Percentiles rank a stretch among this genome's conserved stretches.
Conservation (phyloP, 2,888 invertebrate species). For the Cephus runcator region DNA sequence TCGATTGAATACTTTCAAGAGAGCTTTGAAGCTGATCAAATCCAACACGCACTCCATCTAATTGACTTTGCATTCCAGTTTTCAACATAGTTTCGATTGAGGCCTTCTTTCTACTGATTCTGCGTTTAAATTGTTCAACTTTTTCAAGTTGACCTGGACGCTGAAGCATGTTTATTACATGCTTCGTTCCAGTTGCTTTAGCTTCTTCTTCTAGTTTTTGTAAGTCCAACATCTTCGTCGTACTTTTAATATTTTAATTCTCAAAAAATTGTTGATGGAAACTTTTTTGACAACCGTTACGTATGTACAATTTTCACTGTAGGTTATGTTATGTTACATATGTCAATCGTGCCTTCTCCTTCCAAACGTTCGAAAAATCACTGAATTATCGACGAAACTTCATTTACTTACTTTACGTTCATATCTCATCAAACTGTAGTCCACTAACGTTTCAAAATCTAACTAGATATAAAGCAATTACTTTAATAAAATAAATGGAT, state of each 20-base stretch:
- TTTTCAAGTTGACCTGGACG: constrained; percentile 96
- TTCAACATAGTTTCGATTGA: constrained; percentile 95
- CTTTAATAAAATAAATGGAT: too few relatives aligned
- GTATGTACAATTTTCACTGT: neutral
- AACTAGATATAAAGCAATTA: too few relatives aligned
- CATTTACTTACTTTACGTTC: too few relatives aligned
- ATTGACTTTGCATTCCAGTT: constrained; percentile 98
- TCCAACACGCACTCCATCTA: constrained; percentile 96
- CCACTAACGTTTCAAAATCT: too few relatives aligned
- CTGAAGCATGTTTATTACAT: constrained; percentile 92
- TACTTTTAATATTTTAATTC: neutral
- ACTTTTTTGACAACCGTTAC: neutral
- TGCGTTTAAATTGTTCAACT: constrained; percentile 81
- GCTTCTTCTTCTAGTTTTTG: constrained; percentile 82
- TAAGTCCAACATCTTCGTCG: constrained; percentile 44
- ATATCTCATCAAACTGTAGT: too few relatives aligned
- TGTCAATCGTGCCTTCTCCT: neutral
- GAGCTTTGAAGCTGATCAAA: constrained; percentile 90
- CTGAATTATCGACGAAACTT: too few relatives aligned
- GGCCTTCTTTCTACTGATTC: constrained; percentile 82
- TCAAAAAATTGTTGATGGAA: neutral
- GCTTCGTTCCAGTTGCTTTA: constrained; percentile 80
- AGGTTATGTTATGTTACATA: neutral
- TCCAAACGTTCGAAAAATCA: neutral
- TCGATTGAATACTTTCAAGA: constrained; percentile 80